Evolutionary conservation across 2,888 invertebrate species (phyloP), one percentile per base, ranked within the genome.

Genomic region (Trissoscelio sp.): DNA sequence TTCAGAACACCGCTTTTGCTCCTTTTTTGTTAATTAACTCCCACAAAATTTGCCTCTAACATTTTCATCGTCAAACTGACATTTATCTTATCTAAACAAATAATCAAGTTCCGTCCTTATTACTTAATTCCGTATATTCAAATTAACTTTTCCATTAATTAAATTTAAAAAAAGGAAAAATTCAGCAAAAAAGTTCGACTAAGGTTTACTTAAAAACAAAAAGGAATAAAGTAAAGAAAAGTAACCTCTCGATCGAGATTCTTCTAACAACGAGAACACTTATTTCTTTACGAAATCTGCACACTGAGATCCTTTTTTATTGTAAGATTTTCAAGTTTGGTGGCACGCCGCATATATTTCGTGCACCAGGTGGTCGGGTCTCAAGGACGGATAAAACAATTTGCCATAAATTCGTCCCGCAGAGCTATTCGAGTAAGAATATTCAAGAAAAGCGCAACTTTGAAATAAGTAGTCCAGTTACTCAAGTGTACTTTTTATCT

Each of bases 321-420:
- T 72, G 67, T 46, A 73, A 79, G 72, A 77, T 72, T 58, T 70
- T 70, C 74, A 66, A 69, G 79, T 78, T 80, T 82, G 75, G 70
- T 82, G 72, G 66, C 44, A 67, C 73, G 51, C 70, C 75, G 81
- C 58, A 78, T 84, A 86, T 88, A 87, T 89, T 87, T 86, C 83
- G 86, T 83, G 88, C 88, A 89, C 86, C 90, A 89, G 90, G 88
- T 90, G 90, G 84, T 83, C 83, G 82, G 81, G 83, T 85, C 85
- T 78, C 83, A 83, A 81, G 85, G 85, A 85, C 87, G 88, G 87
- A 87, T 88, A 87, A 90, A 90, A 90, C 89, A 89, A 89, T 90
- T 89, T 89, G 86, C 87, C 87, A 88, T 89, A 90, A 90, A 90
- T 89, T 90, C 85, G 60, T 66, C 78, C 64, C 42, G 31, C 48